Conservation (phyloP, 2,113 vertebrate species). For the Chaetodon trifascialis region DNA sequence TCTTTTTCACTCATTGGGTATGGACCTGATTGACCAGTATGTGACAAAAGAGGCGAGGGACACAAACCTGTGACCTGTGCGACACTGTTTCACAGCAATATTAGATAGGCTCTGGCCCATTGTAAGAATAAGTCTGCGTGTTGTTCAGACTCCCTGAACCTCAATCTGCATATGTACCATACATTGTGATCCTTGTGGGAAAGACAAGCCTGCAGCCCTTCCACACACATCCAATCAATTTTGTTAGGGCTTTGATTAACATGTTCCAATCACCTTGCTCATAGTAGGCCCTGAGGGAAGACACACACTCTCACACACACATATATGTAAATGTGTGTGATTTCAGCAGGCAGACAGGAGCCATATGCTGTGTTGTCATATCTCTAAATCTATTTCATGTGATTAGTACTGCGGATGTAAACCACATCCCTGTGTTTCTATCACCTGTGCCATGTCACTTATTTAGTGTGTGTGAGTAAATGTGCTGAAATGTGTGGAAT, state of each 20-base stretch:
- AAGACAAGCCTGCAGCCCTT: conserved; percentile 15
- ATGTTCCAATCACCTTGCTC: conserved; percentile 53
- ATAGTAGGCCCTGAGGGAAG: conserved; percentile 23
- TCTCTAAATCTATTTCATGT: conserved; percentile 27
- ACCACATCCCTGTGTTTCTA: conserved; percentile 35
- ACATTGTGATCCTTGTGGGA: conserved; percentile 11
- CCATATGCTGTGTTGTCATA: conserved; percentile 30
- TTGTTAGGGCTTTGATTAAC: conserved; percentile 50
- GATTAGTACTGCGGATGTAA: conserved; percentile 24
- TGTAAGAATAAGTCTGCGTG: not conserved
- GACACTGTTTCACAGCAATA: conserved; percentile 4
- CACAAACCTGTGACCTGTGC: not conserved
- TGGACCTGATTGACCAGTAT: not conserved
- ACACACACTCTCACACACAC: not conserved
- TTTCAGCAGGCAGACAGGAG: conserved; percentile 33
- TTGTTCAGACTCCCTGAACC: not conserved
- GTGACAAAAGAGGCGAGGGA: not conserved
- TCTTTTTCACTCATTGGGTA: not conserved
- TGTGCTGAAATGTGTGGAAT: conserved; percentile 74
- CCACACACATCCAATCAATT: conserved; percentile 47
- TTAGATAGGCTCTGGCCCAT: not conserved
- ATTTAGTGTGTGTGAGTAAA: conserved; percentile 51
- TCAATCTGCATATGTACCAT: not conserved
- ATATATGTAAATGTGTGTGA: conserved; percentile 30
- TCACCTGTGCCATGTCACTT: conserved; percentile 67